Base-by-base conservation (phyloP, 2,797 vertebrate species). In the Pogoniulus pusillus region DNA sequence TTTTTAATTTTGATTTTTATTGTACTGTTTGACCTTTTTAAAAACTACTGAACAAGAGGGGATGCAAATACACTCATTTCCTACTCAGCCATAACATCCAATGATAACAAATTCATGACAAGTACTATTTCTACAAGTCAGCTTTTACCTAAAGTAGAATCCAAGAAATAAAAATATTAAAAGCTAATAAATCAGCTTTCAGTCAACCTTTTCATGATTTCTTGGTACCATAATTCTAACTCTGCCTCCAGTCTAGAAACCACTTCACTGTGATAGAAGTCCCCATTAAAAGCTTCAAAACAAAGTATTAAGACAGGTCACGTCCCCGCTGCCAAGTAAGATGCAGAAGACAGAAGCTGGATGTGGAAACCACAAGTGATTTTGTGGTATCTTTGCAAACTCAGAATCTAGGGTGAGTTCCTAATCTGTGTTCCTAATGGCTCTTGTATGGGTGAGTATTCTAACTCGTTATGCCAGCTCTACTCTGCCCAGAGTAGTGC, bases 361-460 rank as follows among this genome's bases (percentile, higher is more conserved):
- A 34, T 58, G n/a, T 30, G 29, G 32, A 86, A 84, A 35, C 18
- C 41, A 43, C 35, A 66, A 64, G 16, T 9, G 24, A 79, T 63
- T 84, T 3, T 22, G 35, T 1, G 1, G 22, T 29, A 77, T 10
- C 26, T 68, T 60, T 16, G 47, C 58, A 64, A 54, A 76, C 68
- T 72, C 37, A 18, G 43, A 49, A 69, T 22, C 53, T 27, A 35
- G 43, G 39, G 8, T 16, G 10, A 47, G 22, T 24, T 47, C 41
- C n/a, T 19, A 5, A 23, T 47, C 47, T 5, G 13, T 30, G 17
- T 26, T 47, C 57, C 60, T 63, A 57, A 86, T 12, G 8, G 43
- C 30, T 72, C 29, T 64, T 18, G 13, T 0, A 27, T 0, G 5
- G 41, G 20, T 1, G 30, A 58, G 22, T 7, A 16, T 14, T 74